phyloP scores from a whole-genome alignment of 2,113 vertebrate genomes.

The Perca flavescens region DNA sequence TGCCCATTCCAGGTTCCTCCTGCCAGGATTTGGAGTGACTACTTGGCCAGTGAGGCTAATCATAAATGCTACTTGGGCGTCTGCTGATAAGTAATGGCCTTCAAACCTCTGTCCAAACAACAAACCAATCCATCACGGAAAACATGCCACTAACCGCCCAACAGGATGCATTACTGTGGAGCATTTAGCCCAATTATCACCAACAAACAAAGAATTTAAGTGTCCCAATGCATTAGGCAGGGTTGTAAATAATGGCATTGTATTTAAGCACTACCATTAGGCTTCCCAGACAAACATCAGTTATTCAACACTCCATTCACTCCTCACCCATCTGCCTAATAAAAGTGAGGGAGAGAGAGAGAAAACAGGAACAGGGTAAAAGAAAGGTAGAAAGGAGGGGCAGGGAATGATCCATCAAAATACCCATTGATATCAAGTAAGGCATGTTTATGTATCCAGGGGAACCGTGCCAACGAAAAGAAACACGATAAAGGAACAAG shows the following conservation, averaged over 20 bases:
- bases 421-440: conserved; percentile 36
- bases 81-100: conserved; percentile 66
- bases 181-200: conserved; percentile 82
- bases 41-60: conserved; percentile 37
- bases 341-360: conserved; percentile 63
- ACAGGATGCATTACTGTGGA: conserved; percentile 81
- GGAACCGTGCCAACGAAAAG: conserved; percentile 31
- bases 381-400: conserved; percentile 11
- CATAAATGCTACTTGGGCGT: conserved; percentile 44
- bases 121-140: conserved; percentile 75
- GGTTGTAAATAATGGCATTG: conserved; percentile 82
- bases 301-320: conserved; percentile 78
- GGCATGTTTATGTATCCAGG: conserved; percentile 33
- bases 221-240: conserved; percentile 80
- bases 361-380: conserved; percentile 33
- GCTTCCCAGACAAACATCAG: conserved; percentile 78
- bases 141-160: conserved; percentile 77
- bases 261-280: conserved; percentile 81
- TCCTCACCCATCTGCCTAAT: conserved; percentile 77
- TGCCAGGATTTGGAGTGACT: conserved; percentile 22
- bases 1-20: conserved; percentile 8
- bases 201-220: conserved; percentile 82
- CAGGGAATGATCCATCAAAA: conserved; percentile 9
- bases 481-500: conserved; percentile 35
- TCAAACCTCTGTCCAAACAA: conserved; percentile 75